These are phyloP conservation scores for Arctia plantaginis DNA, from an alignment of 2,888 invertebrate species.

Conservation along the genomic window DNA sequence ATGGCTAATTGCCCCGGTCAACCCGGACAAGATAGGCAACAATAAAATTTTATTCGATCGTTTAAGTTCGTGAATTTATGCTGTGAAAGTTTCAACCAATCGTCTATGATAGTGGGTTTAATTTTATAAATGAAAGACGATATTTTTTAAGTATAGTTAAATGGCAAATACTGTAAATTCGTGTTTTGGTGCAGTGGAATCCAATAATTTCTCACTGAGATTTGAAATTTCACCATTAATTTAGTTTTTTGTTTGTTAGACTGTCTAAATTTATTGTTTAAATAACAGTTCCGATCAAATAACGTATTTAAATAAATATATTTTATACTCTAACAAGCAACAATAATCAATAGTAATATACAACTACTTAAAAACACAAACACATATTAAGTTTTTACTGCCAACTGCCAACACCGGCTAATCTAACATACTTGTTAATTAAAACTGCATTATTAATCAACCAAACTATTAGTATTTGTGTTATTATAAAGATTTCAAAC, in stretches of 20 bases:
- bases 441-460: no score
- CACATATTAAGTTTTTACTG: no score
- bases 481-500: no score
- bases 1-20: slow-evolving; percentile 63
- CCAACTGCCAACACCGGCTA: no score
- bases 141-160: not conserved
- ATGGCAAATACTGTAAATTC: not conserved
- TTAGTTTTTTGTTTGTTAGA: not conserved
- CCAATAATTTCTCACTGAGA: not conserved
- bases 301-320: no score
- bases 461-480: no score
- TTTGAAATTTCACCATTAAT: not conserved
- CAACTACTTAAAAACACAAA: no score
- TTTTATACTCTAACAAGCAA: no score
- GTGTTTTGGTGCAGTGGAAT: not conserved
- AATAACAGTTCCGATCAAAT: no score
- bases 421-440: no score
- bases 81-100: slow-evolving; percentile 40
- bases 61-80: slow-evolving; percentile 56
- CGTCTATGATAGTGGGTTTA: slow-evolving; percentile 42
- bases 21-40: slow-evolving; percentile 58
- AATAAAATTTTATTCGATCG: slow-evolving; percentile 60
- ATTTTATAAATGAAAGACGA: slow-evolving; percentile 21
- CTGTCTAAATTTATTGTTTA: no score
- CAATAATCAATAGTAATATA: no score